Base-by-base conservation (phyloP, 2,113 vertebrate genomes). In the Ploceus nigricollis region DNA sequence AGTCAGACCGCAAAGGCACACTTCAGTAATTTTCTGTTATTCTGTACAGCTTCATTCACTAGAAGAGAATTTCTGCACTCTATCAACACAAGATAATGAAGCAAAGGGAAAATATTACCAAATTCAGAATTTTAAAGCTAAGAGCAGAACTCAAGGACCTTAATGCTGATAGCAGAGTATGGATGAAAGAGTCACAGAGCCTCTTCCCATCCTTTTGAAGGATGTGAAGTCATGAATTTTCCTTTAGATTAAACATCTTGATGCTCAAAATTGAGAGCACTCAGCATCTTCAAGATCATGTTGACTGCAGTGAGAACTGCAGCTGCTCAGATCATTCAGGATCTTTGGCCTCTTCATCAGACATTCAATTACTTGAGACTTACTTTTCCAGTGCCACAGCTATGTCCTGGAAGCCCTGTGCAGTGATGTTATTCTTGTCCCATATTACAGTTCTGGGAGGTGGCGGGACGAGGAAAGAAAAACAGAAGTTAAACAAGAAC, bases 321-420 rank as follows among this genome's bases (percentile, higher is more conserved):
- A 89, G 90, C 64, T 89, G 71, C 64, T 93, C 64, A 56, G 68
- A 70, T 42, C 51, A 47, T 75, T 56, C 47, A 83, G 63, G 63
- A 91, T 63, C 60, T 83, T 40, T 37, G 64, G 54, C 40, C 48
- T 68, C 40, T 86, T 78, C 48, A 78, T 78, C n/a, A 93, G 35
- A 66, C 60, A 83, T 89, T 68, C 69, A 79, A 21, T 70, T 51
- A 31, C 25, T 15, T 22, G 25, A 69, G 72, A 98, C 99, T 97
- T 98, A 99, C 99, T 99, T 99, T 97, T 99, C 99, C 97, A 99
- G 97, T 61, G 99, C 99, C 21, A 99, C 98, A 65, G 99, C 99
- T 91, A 99, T 99, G 80, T 99, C 99, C 95, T 99, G 99, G 72
- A 99, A 99, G 88, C 99, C 99, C 97, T 99, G 99, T 1, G 99